These are phyloP conservation scores for Dipodomys spectabilis DNA, from an alignment of 2,113 vertebrate genomes.

Conservation along the genomic window DNA sequence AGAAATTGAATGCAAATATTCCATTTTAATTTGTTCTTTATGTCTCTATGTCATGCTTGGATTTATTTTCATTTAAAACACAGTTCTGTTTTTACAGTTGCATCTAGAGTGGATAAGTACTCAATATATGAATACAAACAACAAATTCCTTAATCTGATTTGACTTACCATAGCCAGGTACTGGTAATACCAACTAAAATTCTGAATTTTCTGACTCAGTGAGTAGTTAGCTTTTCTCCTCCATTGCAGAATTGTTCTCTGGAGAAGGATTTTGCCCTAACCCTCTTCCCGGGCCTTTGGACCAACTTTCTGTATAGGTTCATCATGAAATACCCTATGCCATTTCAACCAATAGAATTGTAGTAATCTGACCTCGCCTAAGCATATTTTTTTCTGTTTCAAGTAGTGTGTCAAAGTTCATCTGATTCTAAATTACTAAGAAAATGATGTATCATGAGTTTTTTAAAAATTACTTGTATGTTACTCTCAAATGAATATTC, in stretches of 20 bases:
- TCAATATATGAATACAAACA: neutral
- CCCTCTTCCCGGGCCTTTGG: neutral
- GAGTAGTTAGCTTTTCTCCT: neutral
- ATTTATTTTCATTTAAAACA: neutral
- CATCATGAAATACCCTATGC: neutral
- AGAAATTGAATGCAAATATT: neutral
- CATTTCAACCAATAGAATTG: neutral
- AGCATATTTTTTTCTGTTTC: neutral
- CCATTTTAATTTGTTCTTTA: neutral
- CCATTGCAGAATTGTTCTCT: neutral
- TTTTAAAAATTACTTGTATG: neutral
- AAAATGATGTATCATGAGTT: too few relatives aligned
- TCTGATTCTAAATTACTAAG: too few relatives aligned
- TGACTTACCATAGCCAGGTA: neutral
- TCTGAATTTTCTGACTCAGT: conserved; percentile 1
- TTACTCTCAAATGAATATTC: neutral
- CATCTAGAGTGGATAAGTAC: neutral
- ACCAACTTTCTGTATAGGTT: neutral
- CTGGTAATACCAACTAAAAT: conserved; percentile 2
- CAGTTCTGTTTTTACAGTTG: neutral
- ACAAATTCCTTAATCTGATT: conserved; percentile 35
- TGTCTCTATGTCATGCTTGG: neutral
- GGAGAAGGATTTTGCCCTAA: neutral
- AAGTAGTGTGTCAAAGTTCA: neutral
- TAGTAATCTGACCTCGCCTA: neutral